phyloP scores from a whole-genome alignment of 2,113 vertebrate species.

The Octodon degus region DNA sequence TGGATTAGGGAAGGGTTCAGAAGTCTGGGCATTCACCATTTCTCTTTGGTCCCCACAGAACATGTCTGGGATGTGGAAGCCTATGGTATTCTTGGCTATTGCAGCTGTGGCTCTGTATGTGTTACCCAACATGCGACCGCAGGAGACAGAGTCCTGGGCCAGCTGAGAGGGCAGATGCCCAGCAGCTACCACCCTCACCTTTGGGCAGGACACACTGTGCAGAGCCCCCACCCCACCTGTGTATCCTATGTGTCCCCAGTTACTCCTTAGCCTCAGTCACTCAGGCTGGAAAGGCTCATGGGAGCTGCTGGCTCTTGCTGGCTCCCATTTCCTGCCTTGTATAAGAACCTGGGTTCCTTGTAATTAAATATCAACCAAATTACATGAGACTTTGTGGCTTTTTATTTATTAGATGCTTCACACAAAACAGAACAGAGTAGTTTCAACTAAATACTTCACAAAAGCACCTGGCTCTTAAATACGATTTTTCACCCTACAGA shows the following conservation, averaged over 20 bases:
- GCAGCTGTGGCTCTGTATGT: conserved; percentile 82
- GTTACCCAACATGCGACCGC: conserved; percentile 80
- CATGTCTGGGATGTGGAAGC: conserved; percentile 83
- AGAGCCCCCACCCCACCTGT: conserved; percentile 25
- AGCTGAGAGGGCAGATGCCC: conserved; percentile 44
- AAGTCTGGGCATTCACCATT: conserved; percentile 60
- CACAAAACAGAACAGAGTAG: not conserved
- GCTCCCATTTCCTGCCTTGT: conserved; percentile 68
- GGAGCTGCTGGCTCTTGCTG: conserved; percentile 40
- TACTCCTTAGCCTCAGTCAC: conserved; percentile 58
- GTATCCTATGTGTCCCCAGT: not conserved
- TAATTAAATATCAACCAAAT: conserved; percentile 80
- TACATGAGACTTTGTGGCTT: conserved; percentile 55
- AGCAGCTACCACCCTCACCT: conserved; percentile 59
- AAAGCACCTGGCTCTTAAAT: not conserved
- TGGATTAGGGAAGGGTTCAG: conserved; percentile 37
- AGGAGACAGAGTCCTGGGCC: conserved; percentile 72
- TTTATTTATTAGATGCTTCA: conserved; percentile 58
- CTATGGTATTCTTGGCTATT: conserved; percentile 81
- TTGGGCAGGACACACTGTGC: conserved; percentile 69
- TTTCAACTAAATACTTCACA: not conserved
- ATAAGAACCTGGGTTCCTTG: conserved; percentile 75
- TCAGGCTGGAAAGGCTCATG: conserved; percentile 58
- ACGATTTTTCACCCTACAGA: not conserved
- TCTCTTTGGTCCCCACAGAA: conserved; percentile 81